Conservation (phyloP, 2,113 vertebrate species). For the Rhynchopsitta pachyrhyncha region DNA sequence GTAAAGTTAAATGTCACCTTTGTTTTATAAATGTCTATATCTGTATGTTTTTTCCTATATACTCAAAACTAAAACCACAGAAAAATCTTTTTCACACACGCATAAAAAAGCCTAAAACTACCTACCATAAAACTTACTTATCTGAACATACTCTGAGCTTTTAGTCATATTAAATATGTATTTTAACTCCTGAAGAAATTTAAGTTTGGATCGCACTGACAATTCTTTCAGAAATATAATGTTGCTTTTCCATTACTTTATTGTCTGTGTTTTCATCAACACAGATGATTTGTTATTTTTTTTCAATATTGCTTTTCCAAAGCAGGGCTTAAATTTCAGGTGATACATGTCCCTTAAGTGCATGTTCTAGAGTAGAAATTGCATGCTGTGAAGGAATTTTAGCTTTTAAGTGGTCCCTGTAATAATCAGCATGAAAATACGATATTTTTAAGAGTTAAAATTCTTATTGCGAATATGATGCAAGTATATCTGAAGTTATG, state of each 20-base stretch:
- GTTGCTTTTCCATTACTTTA: neutral
- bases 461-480: neutral
- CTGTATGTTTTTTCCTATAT: neutral
- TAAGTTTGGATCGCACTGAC: neutral
- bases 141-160: neutral
- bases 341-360: accelerated
- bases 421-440: neutral
- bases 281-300: neutral
- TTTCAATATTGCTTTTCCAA: neutral
- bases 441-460: neutral
- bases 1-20: neutral
- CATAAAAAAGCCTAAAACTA: neutral
- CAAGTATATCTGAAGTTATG: neutral
- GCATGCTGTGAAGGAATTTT: neutral
- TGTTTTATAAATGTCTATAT: neutral
- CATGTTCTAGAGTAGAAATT: neutral
- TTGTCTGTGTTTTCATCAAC: neutral
- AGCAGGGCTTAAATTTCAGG: neutral
- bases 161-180: neutral
- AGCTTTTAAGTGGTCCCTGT: neutral
- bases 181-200: neutral
- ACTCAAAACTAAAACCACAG: neutral
- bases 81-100: neutral
- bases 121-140: neutral
- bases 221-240: neutral